Evolutionary conservation across 2,797 vertebrate species (phyloP), one percentile per base, ranked within the genome.

Genomic region (Rhinophrynus dorsalis): DNA sequence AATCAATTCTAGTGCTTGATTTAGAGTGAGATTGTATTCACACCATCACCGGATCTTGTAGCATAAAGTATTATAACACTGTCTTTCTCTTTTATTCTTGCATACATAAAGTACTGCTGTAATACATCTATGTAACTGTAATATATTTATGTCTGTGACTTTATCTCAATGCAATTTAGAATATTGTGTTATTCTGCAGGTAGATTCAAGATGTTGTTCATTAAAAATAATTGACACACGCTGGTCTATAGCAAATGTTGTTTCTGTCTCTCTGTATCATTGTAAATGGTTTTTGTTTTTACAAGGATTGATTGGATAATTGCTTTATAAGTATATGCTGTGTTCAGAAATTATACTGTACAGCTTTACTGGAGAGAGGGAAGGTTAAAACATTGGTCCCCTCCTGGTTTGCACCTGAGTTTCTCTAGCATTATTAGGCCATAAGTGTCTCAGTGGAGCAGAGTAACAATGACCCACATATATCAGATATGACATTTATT

Each of bases 401-500:
- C 62, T 73, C 37, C 62, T 66, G 62, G 52, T 52, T 57, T 66
- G 55, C 70, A 73, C 70, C 70, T 73, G 70, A 60, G 45, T 17
- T 73, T 56, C 32, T 15, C 38, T 59, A 29, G 47, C 62, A 59
- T 44, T 58, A 52, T 67, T 52, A 47, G 45, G 32, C 62, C 23
- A 73, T 60, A 54, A 60, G 67, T 44, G 47, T 67, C 62, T 54
- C 62, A 5, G 55, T 60, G 37, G 55, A 73, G 17, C 47, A 52
- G 29, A 33, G 56, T 37, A 29, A 60, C 45, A 66, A 66, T 66
- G 70, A 66, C 62, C 70, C 54, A 32, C 62, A 73, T 73, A 35
- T 60, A 54, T 73, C 70, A 73, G 21, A 67, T 20, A 26, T 73
- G 70, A 67, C 62, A 60, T 73, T 66, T 73, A 73, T 73, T 66